Evolutionary conservation across 2,888 invertebrate species (phyloP).

Genomic region (Eumerus sabulonum): DNA sequence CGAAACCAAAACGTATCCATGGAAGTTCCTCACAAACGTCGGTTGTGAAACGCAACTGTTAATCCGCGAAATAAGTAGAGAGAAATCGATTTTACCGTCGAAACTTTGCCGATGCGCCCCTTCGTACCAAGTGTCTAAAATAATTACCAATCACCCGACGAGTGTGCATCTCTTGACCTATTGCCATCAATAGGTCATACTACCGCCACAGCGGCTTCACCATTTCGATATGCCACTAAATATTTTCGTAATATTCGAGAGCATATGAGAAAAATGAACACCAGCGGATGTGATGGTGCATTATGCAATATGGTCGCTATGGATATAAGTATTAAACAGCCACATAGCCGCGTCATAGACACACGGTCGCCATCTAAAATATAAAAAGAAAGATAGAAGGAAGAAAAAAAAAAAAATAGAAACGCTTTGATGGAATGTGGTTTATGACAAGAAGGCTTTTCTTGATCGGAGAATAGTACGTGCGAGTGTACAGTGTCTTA

Average conservation of each 20-base stretch:
- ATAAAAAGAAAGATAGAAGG: background rate
- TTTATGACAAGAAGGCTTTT: constrained; percentile 30
- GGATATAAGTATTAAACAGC: constrained; percentile 50
- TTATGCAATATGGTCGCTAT: constrained; percentile 33
- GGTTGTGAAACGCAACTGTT: constrained; percentile 17
- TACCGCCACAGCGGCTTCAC: no score
- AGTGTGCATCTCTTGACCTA: constrained; percentile 33
- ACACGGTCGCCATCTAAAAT: constrained; percentile 36
- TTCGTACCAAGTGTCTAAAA: constrained; percentile 1
- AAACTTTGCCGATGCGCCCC: background rate
- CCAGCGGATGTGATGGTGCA: constrained; percentile 29
- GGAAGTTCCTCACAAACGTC: constrained; percentile 1
- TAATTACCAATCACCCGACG: constrained; percentile 8
- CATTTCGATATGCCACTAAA: background rate
- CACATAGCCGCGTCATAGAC: constrained; percentile 27
- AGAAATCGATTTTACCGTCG: constrained; percentile 16
- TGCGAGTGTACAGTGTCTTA: background rate
- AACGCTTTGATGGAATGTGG: constrained; percentile 37
- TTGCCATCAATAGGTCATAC: constrained; percentile 15
- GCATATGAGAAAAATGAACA: background rate
- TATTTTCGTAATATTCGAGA: constrained; percentile 6
- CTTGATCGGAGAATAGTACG: constrained; percentile 14
- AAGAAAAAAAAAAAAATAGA: constrained; percentile 20
- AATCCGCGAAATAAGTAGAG: constrained; percentile 25
- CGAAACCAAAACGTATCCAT: no score